Evolutionary conservation across 2,113 vertebrate species (phyloP).

Genomic region (Cavia porcellus): DNA sequence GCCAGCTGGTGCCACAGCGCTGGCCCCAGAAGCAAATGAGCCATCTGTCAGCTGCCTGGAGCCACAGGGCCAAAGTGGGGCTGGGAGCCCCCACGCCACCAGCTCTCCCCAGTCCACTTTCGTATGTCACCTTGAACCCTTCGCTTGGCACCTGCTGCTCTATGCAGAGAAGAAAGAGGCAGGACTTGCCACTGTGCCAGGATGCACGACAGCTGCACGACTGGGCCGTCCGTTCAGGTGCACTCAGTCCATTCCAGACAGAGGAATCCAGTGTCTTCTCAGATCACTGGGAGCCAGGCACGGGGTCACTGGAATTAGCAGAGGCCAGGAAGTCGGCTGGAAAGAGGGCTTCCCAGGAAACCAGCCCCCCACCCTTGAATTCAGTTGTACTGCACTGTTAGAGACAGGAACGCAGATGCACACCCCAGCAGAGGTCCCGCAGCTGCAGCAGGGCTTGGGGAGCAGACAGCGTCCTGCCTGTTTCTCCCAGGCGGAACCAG

Average conservation of each 20-base stretch:
- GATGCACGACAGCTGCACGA: conserved; percentile 41
- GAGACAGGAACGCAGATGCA: too few species aligned
- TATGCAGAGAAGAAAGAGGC: background rate
- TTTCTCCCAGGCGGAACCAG: background rate
- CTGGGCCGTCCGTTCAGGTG: conserved; percentile 18
- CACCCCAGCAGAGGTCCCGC: background rate
- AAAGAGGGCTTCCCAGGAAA: conserved; percentile 26
- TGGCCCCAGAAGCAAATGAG: conserved; percentile 90
- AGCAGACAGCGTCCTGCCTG: background rate
- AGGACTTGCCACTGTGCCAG: conserved; percentile 15
- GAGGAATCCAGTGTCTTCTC: conserved; percentile 40
- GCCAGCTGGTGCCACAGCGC: conserved; percentile 88
- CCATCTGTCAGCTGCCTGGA: conserved; percentile 91
- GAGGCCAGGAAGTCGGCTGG: background rate
- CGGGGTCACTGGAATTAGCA: conserved; percentile 11
- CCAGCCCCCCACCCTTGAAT: background rate
- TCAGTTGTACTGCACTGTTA: background rate
- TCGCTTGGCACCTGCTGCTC: conserved; percentile 53
- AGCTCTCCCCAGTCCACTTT: background rate
- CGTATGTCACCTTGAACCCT: background rate
- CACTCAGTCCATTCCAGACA: background rate
- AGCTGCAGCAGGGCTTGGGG: background rate
- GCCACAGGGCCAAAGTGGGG: conserved; percentile 92
- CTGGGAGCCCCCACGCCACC: background rate
- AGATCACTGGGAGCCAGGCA: background rate